These are phyloP conservation scores for Plebejus argus DNA, from an alignment of 2,888 invertebrate species.

Conservation along the genomic window DNA sequence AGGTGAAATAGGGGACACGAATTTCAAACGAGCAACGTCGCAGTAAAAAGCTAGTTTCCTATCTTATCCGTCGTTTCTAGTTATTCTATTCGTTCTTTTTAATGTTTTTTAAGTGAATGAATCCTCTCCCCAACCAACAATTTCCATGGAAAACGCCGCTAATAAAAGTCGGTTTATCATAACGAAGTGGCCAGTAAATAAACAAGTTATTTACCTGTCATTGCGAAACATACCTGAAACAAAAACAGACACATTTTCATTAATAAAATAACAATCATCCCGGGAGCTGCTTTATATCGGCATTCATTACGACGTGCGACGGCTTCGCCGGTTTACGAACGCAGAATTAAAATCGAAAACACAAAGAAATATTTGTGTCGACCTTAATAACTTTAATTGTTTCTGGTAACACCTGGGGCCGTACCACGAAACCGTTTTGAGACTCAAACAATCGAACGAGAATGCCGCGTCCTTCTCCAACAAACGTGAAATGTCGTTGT, in stretches of 20 bases:
- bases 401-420: background rate
- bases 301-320: background rate
- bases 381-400: constrained; percentile 11
- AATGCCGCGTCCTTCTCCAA: too few relatives aligned
- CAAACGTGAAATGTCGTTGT: too few relatives aligned
- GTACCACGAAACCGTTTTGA: too few relatives aligned
- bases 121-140: background rate
- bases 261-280: constrained; percentile 16
- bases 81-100: background rate
- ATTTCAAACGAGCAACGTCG: background rate
- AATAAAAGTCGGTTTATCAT: constrained; percentile 3
- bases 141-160: background rate
- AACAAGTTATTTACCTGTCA: constrained; percentile 32
- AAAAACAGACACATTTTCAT: constrained; percentile 34
- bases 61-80: background rate
- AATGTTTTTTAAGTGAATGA: background rate
- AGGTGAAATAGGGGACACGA: too few relatives aligned
- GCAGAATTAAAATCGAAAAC: constrained; percentile 4
- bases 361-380: background rate
- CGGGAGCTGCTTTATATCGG: constrained; percentile 1
- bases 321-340: background rate
- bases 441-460: too few relatives aligned
- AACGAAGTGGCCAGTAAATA: constrained; percentile 11
- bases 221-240: constrained; percentile 48
- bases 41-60: background rate